Percentiles rank a stretch among this genome's conserved stretches.
phyloP scores from a whole-genome alignment of 2,797 vertebrate species.

The Dendrocincla fuliginosa region DNA sequence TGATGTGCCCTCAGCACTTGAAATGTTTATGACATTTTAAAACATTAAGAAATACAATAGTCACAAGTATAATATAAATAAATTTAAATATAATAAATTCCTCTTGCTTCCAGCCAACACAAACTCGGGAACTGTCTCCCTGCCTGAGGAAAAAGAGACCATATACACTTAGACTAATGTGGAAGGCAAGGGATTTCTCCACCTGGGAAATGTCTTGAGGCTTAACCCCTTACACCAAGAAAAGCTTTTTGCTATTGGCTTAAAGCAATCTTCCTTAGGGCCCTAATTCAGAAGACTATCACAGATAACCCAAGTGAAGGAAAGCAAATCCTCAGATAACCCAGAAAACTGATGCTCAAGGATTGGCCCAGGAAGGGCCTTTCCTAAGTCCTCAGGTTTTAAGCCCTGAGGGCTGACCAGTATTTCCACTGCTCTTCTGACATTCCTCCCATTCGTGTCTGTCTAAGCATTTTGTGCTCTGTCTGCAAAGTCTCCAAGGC shows the following conservation, averaged over 20 bases:
- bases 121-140: not conserved
- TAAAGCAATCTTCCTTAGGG: not conserved
- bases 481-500: not conserved
- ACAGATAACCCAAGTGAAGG: not conserved
- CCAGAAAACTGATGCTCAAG: rapidly evolving
- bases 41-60: slow-evolving; percentile 44
- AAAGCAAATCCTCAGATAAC: not conserved
- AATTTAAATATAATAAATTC: slow-evolving; percentile 21
- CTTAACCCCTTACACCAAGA: not conserved
- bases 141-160: not conserved
- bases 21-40: slow-evolving; percentile 39
- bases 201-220: not conserved
- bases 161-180: not conserved
- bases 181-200: not conserved
- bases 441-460: not conserved
- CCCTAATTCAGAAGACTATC: not conserved
- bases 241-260: not conserved
- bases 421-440: not conserved
- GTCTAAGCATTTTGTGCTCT: not conserved
- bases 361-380: not conserved
- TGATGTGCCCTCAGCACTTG: not conserved
- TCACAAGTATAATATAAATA: slow-evolving; percentile 2
- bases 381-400: not conserved
- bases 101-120: not conserved
- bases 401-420: not conserved